A percentile compares a stretch with the other conserved stretches of the same genome.
These are phyloP conservation scores for Scortum barcoo DNA, from an alignment of 2,113 vertebrate genomes.

Conservation along the genomic window DNA sequence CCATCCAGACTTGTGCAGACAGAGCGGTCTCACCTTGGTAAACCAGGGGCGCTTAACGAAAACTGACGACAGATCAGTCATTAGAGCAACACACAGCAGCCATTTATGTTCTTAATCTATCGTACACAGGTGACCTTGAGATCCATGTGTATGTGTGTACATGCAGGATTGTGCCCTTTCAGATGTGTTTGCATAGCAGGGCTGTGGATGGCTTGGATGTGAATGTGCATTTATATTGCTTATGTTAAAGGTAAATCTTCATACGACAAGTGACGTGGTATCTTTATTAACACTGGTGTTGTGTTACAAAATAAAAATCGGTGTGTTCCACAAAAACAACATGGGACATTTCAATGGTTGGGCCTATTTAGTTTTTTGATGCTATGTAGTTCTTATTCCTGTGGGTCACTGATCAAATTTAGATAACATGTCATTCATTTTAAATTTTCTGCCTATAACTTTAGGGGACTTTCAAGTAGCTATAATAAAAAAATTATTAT, in stretches of 20 bases:
- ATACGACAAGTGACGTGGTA: neutral
- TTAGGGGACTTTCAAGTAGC: neutral
- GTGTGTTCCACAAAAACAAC: neutral
- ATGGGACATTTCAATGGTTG: neutral
- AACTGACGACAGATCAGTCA: constrained; percentile 75
- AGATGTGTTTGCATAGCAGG: constrained; percentile 45
- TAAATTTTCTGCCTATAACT: neutral
- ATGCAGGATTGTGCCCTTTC: constrained; percentile 15
- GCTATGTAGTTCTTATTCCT: neutral
- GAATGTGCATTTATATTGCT: neutral
- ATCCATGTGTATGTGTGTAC: constrained; percentile 22
- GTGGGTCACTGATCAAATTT: neutral
- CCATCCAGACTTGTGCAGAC: constrained; percentile 42
- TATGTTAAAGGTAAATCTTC: neutral
- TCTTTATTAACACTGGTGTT: neutral
- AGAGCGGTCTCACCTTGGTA: constrained; percentile 56
- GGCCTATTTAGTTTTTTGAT: neutral
- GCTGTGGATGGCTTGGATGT: constrained; percentile 15
- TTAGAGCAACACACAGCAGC: constrained; percentile 62
- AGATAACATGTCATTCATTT: too few relatives aligned
- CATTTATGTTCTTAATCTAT: constrained; percentile 56
- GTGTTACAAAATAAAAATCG: neutral
- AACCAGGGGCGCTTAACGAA: constrained; percentile 70
- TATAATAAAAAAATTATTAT: too few relatives aligned
- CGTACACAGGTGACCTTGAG: constrained; percentile 69